A percentile compares a stretch with the other conserved stretches of the same genome.
phyloP scores from a whole-genome alignment of 2,888 invertebrate genomes.

The Liodrosophila aerea region DNA sequence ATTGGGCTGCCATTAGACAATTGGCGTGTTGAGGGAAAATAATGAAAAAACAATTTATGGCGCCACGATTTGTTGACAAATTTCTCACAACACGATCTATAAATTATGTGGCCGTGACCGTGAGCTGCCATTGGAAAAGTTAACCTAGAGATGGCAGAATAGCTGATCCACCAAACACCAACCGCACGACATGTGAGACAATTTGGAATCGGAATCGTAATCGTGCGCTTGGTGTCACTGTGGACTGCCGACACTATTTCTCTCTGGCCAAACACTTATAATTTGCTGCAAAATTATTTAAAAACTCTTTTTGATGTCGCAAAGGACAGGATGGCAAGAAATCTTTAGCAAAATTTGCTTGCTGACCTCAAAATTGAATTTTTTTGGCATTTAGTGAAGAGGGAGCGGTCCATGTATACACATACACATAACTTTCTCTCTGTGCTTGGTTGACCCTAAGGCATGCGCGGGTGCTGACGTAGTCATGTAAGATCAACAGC shows the following conservation, averaged over 20 bases:
- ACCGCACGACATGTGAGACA: conserved; percentile 71
- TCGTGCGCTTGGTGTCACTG: conserved; percentile 64
- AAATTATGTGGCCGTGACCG: conserved; percentile 75
- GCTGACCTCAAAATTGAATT: conserved; percentile 53
- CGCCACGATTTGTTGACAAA: conserved; percentile 80
- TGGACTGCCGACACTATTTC: conserved; percentile 56
- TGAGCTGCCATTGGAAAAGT: conserved; percentile 37
- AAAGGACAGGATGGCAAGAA: conserved; percentile 56
- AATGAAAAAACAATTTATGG: conserved; percentile 61
- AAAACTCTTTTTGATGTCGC: conserved; percentile 26
- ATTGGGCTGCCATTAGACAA: conserved; percentile 22
- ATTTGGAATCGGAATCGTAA: conserved; percentile 48
- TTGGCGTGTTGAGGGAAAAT: conserved; percentile 26
- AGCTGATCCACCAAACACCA: conserved; percentile 11
- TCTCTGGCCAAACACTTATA: conserved; percentile 34
- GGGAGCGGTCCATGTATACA: conserved; percentile 18
- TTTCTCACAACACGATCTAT: conserved; percentile 75
- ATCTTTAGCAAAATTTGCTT: conserved; percentile 44
- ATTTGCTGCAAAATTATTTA: conserved; percentile 63
- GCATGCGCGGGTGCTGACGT: conserved; percentile 33
- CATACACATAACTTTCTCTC: conserved; percentile 72
- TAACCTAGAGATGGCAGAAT: conserved; percentile 19
- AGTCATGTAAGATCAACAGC: conserved; percentile 45
- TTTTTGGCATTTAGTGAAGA: not conserved
- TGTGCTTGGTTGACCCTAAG: conserved; percentile 20